Evolutionary conservation across 2,888 invertebrate genomes (phyloP), one percentile per base, ranked within the genome.

Genomic region (Strigamia transsilvanica): DNA sequence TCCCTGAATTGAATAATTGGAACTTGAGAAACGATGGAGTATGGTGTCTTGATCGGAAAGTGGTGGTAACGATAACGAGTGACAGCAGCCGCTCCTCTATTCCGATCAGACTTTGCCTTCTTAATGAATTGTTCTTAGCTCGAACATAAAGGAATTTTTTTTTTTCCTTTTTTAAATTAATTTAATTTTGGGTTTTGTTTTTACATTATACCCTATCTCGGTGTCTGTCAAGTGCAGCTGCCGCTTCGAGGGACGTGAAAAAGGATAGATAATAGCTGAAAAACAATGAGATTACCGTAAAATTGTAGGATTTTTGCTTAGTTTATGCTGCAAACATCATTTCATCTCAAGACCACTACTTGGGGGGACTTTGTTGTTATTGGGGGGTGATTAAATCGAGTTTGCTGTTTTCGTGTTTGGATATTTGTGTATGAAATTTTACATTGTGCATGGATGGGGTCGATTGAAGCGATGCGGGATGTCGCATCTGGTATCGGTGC

Each of bases 1-100:
- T 32, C 73, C 15, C 32, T 15, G 27, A 73, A 73, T 73, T 73
- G 73, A 73, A 13, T 73, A 73, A 73, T 66, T 66, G 66, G 66
- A 66, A 66, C 21, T 21, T 21, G 66, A 15, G 27, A 27, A 15
- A 23, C 4, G 61, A 61, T 61, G 21, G 61, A 23, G 21, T 61
- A 23, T 61, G 23, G 61, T 23, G 21, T 61, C 27, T 21, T 66
- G 66, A 66, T 66, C 23, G 23, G 66, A 27, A 21, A 66, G 66
- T 66, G 66, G 66, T 66, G 66, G 66, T 66, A 66, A 66, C 51
- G 51, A 51, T 13, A 6, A 7, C 9, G 23, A 66, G 23, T 73
- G 73, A 73, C 73, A 27, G 73, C 73, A 73, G 27, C 23, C 32
- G 73, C 73, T 73, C 13, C 18, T 9, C 18, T 9, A 9, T 56